Evolutionary conservation across 2,888 invertebrate species (phyloP).

Genomic region (Euproctis similis): DNA sequence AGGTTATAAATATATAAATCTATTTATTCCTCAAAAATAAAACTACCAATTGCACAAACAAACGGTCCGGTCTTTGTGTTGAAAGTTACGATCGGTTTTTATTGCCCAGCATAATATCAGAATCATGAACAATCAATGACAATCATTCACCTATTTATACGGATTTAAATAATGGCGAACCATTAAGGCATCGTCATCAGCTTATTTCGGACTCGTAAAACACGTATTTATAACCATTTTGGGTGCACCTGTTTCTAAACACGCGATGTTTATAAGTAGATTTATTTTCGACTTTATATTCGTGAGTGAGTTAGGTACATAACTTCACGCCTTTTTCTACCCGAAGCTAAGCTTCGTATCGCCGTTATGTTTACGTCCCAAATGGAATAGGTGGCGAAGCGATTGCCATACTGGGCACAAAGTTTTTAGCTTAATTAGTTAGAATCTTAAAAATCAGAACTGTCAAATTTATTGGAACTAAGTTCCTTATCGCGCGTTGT

Average conservation of each 20-base stretch:
- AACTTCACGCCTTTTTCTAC: too few species aligned
- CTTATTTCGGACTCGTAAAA: conserved; percentile 13
- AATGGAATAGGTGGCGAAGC: too few species aligned
- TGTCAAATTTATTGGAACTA: too few species aligned
- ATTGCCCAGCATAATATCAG: conserved; percentile 34
- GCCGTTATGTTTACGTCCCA: too few species aligned
- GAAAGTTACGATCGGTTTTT: conserved; percentile 33
- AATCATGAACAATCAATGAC: conserved; percentile 40
- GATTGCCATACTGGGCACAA: too few species aligned
- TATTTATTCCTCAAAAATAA: conserved; percentile 30
- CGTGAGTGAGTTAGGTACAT: too few species aligned
- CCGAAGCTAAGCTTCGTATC: too few species aligned
- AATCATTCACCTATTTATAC: conserved; percentile 33
- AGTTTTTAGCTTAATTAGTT: too few species aligned
- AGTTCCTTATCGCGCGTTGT: too few species aligned
- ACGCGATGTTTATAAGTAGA: too few species aligned
- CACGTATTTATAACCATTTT: conserved; percentile 1
- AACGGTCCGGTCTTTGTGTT: conserved; percentile 28
- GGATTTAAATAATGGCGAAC: conserved; percentile 23
- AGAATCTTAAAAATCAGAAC: too few species aligned
- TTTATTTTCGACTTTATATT: too few species aligned
- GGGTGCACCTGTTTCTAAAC: background rate
- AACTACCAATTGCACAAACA: conserved; percentile 30
- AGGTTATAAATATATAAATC: conserved; percentile 13
- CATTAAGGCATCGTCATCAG: conserved; percentile 22